Conservation (phyloP, 2,113 vertebrate species). For the Hucho hucho region DNA sequence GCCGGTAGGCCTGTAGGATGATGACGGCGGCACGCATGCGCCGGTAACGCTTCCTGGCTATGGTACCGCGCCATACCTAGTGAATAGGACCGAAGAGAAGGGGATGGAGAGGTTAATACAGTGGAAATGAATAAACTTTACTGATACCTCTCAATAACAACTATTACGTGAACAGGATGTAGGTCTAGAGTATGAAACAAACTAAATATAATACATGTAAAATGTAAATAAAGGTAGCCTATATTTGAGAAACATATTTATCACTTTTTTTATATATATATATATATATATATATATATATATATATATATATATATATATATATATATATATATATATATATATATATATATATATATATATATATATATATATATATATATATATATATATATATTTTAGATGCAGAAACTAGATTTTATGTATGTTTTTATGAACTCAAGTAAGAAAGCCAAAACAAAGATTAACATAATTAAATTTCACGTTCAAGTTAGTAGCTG, state of each 20-base stretch:
- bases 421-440: too few species aligned
- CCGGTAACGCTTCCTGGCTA: constrained; percentile 87
- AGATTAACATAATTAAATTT: too few species aligned
- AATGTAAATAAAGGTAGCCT: too few species aligned
- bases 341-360: accelerated
- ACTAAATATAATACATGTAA: too few species aligned
- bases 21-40: constrained; percentile 82
- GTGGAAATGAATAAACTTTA: not conserved
- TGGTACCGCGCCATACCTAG: constrained; percentile 92
- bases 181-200: too few species aligned
- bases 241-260: too few species aligned
- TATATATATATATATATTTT: accelerated
- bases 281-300: accelerated
- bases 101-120: not conserved
- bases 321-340: accelerated
- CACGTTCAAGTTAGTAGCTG: too few species aligned
- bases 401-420: too few species aligned
- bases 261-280: too few species aligned
- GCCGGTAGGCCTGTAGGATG: constrained; percentile 84
- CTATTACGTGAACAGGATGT: not conserved
- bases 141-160: not conserved
- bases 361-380: too few species aligned
- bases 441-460: too few species aligned
- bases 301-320: too few species aligned
- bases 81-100: not conserved